Evolutionary conservation across 2,797 vertebrate genomes (phyloP), one percentile per base, ranked within the genome.

Genomic region (Phataginus tricuspis): DNA sequence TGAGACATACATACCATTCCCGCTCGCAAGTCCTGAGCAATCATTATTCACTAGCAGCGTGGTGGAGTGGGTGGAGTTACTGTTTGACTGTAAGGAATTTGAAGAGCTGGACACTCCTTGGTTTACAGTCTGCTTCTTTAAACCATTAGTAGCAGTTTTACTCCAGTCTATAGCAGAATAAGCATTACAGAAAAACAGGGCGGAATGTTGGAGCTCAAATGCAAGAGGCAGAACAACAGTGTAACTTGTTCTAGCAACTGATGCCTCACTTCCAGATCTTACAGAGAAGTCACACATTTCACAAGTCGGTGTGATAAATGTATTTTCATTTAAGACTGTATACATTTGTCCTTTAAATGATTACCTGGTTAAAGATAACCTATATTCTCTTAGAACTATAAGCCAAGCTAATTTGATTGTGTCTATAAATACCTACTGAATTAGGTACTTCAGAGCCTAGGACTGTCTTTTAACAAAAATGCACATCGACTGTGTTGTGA

Each of bases 91-190:
- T 53, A 98, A 98, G 29, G 98, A 98, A 96, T 98, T 98, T 94
- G 99, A 99, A 98, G 99, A 99, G 80, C 99, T 98, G 72, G 99
- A 99, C 53, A 97, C 97, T 78, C 98, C 98, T 55, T 98, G 99
- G 90, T 97, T 94, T 83, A 98, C 96, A 15, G 99, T 99, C 92
- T 98, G 97, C 91, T 99, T 99, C 98, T 98, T 99, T 92, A 98
- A 98, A 97, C 99, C 99, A 72, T 99, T 99, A 23, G 99, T 99
- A 96, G 99, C 99, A 39, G 99, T 99, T 89, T 99, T 99, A 98
- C 99, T 99, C 99, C 99, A 99, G 31, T 99, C 99, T 99, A 97
- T 45, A 98, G 96, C 15, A 98, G 90, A 97, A 98, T 80, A 98
- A 91, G 94, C 34, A 68, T 97, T 96, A 98, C 63, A 92, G 69